Evolutionary conservation across 2,113 vertebrate genomes (phyloP).

Genomic region (Psettodes erumei): DNA sequence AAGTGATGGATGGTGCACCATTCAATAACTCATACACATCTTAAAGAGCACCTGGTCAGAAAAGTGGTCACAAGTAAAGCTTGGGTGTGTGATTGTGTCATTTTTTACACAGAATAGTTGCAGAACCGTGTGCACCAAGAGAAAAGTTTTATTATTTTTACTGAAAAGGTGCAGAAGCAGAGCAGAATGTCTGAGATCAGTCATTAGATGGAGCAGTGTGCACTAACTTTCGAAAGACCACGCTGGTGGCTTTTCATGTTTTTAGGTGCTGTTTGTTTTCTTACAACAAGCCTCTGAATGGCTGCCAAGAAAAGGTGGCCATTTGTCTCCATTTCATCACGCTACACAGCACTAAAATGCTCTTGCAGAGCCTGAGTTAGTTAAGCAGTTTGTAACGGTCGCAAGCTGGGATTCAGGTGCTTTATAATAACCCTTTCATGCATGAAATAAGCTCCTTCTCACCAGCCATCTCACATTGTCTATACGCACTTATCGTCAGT

Average conservation of each 20-base stretch:
- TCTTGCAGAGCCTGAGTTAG: background rate
- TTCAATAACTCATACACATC: conserved; percentile 66
- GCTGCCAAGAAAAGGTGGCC: background rate
- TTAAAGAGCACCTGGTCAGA: conserved; percentile 53
- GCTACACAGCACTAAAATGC: background rate
- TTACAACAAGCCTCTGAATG: conserved; percentile 1
- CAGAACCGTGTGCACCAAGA: conserved; percentile 13
- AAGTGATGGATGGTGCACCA: conserved; percentile 65
- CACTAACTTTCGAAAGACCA: background rate
- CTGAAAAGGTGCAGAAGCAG: conserved; percentile 47
- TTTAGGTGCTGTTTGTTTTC: conserved; percentile 4
- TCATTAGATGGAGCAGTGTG: conserved; percentile 1
- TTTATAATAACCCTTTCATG: background rate
- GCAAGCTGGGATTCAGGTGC: background rate
- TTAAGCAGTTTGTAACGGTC: background rate
- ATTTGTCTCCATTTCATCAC: background rate
- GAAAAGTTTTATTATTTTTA: too few species aligned
- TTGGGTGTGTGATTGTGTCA: conserved; percentile 16
- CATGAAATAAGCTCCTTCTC: background rate
- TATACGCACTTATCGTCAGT: background rate
- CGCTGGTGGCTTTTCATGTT: background rate
- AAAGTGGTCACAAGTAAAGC: conserved; percentile 38
- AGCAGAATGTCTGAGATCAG: conserved; percentile 28
- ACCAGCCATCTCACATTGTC: background rate
- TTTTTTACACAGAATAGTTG: conserved; percentile 31